These are phyloP conservation scores for Limnothrissa miodon DNA, from an alignment of 2,113 vertebrate genomes.

Conservation along the genomic window DNA sequence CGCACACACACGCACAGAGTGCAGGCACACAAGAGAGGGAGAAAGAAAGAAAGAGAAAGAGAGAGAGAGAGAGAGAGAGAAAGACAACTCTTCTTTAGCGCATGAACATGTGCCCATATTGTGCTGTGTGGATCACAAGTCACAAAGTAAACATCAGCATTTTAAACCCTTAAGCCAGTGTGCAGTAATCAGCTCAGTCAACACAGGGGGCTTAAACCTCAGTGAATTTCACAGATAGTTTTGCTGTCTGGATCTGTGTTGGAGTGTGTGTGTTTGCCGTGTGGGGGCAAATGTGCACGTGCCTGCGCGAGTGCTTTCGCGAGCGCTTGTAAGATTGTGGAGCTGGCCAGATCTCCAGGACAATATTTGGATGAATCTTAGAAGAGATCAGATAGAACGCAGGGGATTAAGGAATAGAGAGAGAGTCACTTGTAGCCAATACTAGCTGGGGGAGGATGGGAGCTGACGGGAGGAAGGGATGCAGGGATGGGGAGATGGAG, in stretches of 20 bases:
- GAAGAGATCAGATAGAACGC: neutral
- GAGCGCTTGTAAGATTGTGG: neutral
- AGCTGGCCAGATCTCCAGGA: neutral
- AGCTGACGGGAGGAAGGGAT: neutral
- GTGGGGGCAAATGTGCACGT: neutral
- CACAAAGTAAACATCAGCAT: constrained; percentile 11
- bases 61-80: neutral
- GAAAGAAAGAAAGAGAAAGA: no score
- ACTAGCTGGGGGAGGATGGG: neutral
- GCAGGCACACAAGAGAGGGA: neutral
- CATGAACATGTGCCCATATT: constrained; percentile 1
- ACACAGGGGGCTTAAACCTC: neutral
- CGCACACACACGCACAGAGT: no score
- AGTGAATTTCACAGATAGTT: constrained; percentile 19
- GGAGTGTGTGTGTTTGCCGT: neutral
- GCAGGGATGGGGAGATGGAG: neutral
- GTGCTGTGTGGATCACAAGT: constrained; percentile 9
- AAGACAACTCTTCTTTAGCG: neutral
- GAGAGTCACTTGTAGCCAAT: neutral
- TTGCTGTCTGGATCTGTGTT: constrained; percentile 10
- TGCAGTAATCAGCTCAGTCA: constrained; percentile 14
- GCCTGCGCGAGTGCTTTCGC: neutral
- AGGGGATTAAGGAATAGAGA: neutral
- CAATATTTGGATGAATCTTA: constrained; percentile 16
- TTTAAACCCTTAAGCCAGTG: constrained; percentile 8